Percentiles rank a stretch among this genome's conserved stretches.
These are phyloP conservation scores for Manis crassicaudata DNA, from an alignment of 2,797 vertebrate species.

Conservation along the genomic window DNA sequence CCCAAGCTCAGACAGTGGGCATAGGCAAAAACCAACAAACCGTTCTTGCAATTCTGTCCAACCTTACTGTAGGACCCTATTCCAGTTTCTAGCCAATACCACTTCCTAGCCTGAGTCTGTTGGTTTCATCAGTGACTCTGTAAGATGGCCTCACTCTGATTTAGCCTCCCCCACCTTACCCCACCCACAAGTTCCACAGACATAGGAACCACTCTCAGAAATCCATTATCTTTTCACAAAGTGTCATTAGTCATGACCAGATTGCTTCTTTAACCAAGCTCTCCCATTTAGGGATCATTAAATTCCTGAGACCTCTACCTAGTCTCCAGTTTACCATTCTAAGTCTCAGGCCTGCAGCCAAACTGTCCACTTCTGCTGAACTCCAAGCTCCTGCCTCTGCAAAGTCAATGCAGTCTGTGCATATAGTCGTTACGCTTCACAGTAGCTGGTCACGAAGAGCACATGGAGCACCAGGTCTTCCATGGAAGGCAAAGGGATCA, in stretches of 20 bases:
- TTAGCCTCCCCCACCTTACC: not conserved
- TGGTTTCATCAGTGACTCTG: not conserved
- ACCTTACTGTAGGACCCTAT: not conserved
- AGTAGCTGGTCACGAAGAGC: accelerated
- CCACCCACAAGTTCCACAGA: not conserved
- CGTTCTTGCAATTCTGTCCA: not conserved
- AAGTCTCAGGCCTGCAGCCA: not conserved
- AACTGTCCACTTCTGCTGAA: not conserved
- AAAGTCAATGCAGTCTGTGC: not conserved
- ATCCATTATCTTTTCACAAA: not conserved
- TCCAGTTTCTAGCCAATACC: not conserved
- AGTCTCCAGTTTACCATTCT: not conserved
- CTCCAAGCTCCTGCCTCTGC: not conserved
- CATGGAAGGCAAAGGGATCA: not conserved
- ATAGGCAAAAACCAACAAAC: not conserved
- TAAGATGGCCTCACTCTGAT: not conserved
- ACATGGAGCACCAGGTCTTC: not conserved
- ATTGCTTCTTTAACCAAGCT: not conserved
- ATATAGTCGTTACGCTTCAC: not conserved
- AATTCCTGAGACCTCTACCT: not conserved
- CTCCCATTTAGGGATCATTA: not conserved
- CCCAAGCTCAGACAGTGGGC: not conserved
- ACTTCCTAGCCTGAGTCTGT: not conserved
- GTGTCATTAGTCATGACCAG: not conserved
- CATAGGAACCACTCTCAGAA: not conserved